Evolutionary conservation across 2,888 invertebrate genomes (phyloP).

Genomic region (Trichacis sp.): DNA sequence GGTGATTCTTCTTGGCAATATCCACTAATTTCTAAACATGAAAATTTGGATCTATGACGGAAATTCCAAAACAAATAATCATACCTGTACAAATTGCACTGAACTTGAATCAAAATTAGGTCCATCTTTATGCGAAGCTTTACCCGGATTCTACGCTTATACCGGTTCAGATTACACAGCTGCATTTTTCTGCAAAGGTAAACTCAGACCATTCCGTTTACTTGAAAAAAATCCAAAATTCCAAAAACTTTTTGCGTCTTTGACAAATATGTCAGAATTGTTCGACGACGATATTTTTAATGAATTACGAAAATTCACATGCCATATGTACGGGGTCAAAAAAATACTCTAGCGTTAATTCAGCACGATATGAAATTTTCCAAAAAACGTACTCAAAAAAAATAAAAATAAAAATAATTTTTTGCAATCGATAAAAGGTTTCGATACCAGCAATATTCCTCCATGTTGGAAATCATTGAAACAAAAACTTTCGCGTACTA

Average conservation of each 20-base stretch:
- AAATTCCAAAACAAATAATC: slow-evolving; percentile 17
- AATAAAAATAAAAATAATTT: no score
- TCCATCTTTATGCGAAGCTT: slow-evolving; percentile 29
- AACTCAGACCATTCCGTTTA: slow-evolving; percentile 2
- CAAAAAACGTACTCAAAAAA: no score
- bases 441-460: slow-evolving; percentile 24
- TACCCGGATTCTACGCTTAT: slow-evolving; percentile 9
- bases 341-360: no score
- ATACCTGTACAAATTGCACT: slow-evolving; percentile 46
- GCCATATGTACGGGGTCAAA: no score
- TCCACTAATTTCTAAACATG: slow-evolving; percentile 41
- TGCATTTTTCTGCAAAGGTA: slow-evolving; percentile 12
- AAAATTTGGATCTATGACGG: background rate
- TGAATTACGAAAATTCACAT: no score
- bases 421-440: slow-evolving; percentile 1
- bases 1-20: slow-evolving; percentile 47
- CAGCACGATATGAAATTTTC: no score
- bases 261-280: no score
- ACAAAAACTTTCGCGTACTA: slow-evolving; percentile 47
- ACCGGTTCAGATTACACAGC: slow-evolving; percentile 13
- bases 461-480: slow-evolving; percentile 28
- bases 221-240: no score
- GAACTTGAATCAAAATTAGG: slow-evolving; percentile 49
- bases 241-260: no score
- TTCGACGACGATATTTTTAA: no score